Conservation (phyloP, 2,888 invertebrate species). For the Archips crataeganus region DNA sequence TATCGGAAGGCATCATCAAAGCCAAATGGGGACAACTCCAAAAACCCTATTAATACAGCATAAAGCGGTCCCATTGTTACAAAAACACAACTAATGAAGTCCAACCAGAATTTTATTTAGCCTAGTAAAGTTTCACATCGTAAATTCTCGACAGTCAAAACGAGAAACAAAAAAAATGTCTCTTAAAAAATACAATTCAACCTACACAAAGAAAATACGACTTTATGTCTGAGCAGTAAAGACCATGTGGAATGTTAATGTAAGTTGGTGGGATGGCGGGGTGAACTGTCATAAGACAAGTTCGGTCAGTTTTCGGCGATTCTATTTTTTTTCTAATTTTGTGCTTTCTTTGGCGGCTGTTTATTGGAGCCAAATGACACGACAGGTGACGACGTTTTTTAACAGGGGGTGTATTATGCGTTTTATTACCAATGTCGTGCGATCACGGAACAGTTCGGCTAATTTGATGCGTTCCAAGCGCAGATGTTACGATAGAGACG, state of each 20-base stretch:
- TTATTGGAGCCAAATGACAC: constrained; percentile 85
- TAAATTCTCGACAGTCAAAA: constrained; percentile 84
- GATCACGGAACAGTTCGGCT: constrained; percentile 66
- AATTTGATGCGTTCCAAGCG: constrained; percentile 73
- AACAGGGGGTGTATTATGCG: constrained; percentile 66
- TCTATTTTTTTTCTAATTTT: constrained; percentile 69
- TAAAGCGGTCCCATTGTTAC: constrained; percentile 64
- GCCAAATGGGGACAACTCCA: constrained; percentile 53
- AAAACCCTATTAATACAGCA: constrained; percentile 66
- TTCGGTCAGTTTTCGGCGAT: constrained; percentile 77
- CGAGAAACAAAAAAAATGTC: constrained; percentile 72
- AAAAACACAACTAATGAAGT: constrained; percentile 81
- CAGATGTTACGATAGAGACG: constrained; percentile 75
- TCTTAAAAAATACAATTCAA: constrained; percentile 51
- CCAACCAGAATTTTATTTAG: constrained; percentile 74
- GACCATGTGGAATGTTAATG: neutral
- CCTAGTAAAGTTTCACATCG: constrained; percentile 79
- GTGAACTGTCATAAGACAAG: constrained; percentile 69
- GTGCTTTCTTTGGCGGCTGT: constrained; percentile 82
- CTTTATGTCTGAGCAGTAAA: constrained; percentile 44
- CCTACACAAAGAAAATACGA: constrained; percentile 42
- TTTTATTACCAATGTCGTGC: constrained; percentile 76
- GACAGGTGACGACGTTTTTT: constrained; percentile 83
- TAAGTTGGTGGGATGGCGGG: constrained; percentile 44
- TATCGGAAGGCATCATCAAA: constrained; percentile 74